These are phyloP conservation scores for Archaeoteleia sp. DNA, from an alignment of 2,888 invertebrate species.

Conservation along the genomic window DNA sequence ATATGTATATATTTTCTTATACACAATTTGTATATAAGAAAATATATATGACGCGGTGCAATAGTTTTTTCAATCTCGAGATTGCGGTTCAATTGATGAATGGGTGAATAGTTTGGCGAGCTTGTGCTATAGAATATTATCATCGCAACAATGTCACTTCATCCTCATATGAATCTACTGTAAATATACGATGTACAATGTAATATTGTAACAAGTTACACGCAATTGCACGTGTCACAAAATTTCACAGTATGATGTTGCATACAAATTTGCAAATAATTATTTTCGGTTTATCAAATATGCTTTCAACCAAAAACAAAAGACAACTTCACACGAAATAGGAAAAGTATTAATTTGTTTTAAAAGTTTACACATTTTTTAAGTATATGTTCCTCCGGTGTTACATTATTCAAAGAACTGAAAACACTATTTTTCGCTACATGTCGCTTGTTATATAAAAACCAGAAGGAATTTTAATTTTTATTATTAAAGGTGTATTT, in stretches of 20 bases:
- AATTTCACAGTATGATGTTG: constrained; percentile 2
- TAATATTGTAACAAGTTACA: constrained; percentile 6
- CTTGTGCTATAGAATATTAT: constrained; percentile 36
- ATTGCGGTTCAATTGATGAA: constrained; percentile 31
- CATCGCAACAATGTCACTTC: constrained; percentile 34
- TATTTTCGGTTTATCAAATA: no score
- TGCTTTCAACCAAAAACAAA: no score
- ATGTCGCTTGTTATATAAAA: no score
- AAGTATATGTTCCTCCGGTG: no score
- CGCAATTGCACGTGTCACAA: constrained; percentile 1
- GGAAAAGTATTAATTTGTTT: no score
- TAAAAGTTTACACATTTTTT: no score
- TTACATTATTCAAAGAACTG: no score
- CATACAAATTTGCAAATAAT: no score
- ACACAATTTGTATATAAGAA: constrained; percentile 19
- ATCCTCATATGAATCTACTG: constrained; percentile 45
- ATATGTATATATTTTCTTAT: constrained; percentile 6
- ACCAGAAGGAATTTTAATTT: no score
- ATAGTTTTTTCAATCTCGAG: constrained; percentile 38
- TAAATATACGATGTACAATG: constrained; percentile 36
- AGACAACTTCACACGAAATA: no score
- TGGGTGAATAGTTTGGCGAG: constrained; percentile 35
- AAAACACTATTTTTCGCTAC: no score
- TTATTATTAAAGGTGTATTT: no score
- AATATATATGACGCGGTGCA: constrained; percentile 30